Evolutionary conservation across 2,888 invertebrate species (phyloP), one percentile per base, ranked within the genome.

Genomic region (Cephus pulcher): DNA sequence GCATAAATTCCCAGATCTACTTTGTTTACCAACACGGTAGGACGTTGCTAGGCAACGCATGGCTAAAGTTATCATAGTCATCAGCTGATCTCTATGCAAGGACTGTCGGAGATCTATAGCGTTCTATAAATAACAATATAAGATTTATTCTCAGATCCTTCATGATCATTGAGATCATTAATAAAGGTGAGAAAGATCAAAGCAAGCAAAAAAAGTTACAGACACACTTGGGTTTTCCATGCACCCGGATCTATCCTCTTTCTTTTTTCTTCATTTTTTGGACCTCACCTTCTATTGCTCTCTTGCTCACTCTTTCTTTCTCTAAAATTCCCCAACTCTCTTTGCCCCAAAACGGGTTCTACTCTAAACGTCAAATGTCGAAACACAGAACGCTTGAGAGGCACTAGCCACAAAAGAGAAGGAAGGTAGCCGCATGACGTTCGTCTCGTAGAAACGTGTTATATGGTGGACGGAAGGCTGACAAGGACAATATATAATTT

Each of bases 171-270:
- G 23, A 56, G 23, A 56, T 56, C 23, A 56, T 56, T 56, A 56
- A 23, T 2, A 56, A 56, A 56, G 56, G 56, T 56, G 56, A 23
- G 9, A 56, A 56, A 9, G 56, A 56, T 56, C 56, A 56, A 40
- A 23, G 56, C 56, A 23, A 56, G 56, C 23, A 56, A 56, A 56
- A 37, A 23, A 56, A 56, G 15, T 56, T 56, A 9, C 23, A 23
- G 56, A 9, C 37, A 40, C 71, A 82, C 87, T 79, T 92, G 89
- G 69, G 83, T 82, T 76, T 88, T 86, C 85, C 87, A 85, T 77
- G 84, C 80, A 40, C 80, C 78, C n/a, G 78, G 68, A 75, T 78
- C 68, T 78, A 40, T 79, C 74, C 69, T 81, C 82, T 69, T 76
- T 75, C 23, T 82, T 69, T 68, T 78, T 80, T n/a, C 75, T 71